Evolutionary conservation across 2,888 invertebrate species (phyloP).

Genomic region (Meteorus colon): DNA sequence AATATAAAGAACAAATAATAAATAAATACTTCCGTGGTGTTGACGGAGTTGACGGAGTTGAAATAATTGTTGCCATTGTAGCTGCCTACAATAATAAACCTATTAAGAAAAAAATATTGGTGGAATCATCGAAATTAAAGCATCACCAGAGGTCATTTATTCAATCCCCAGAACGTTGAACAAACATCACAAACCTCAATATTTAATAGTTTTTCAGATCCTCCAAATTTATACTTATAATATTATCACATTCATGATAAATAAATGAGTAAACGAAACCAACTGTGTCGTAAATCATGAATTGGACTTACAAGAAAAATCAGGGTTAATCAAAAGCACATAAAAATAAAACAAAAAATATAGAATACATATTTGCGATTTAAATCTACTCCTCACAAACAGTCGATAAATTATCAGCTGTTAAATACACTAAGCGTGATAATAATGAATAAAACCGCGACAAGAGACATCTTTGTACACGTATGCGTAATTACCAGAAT

Average conservation of each 20-base stretch:
- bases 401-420: conserved; percentile 4
- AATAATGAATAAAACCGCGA: neutral
- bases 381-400: neutral
- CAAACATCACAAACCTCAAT: neutral
- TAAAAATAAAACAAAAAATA: neutral
- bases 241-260: neutral
- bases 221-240: neutral
- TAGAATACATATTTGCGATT: neutral
- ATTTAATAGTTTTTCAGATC: neutral
- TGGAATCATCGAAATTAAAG: neutral
- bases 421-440: neutral
- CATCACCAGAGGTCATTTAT: neutral
- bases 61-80: conserved; percentile 13
- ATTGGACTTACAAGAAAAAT: neutral
- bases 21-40: conserved; percentile 28
- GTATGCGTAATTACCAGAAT: neutral
- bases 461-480: conserved; percentile 4
- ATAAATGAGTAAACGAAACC: neutral
- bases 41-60: neutral
- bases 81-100: neutral
- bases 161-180: neutral
- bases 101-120: neutral
- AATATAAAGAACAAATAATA: neutral
- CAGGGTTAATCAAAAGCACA: neutral
- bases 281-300: neutral